Evolutionary conservation across 1,140 invertebrate genomes (phyloP), one percentile per base, ranked within the genome.

Genomic region (Bathynomus jamesi): DNA sequence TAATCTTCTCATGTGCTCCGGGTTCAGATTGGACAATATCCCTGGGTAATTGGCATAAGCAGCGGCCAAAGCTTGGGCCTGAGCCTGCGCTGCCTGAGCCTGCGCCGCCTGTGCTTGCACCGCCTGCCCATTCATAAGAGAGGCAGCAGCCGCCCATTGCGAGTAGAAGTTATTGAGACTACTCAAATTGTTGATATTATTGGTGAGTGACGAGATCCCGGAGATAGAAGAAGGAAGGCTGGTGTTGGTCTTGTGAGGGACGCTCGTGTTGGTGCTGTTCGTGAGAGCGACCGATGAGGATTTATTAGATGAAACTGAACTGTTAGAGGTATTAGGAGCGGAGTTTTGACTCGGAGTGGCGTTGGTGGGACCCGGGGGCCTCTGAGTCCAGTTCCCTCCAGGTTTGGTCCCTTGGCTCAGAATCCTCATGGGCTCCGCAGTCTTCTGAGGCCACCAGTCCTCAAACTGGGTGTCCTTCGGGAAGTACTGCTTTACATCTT

Each of bases 401-500:
- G 69, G 69, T 63, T 74, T 77, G 24, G 76, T 74, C 31, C 74
- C 74, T 30, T 74, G 76, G 31, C 70, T 74, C 11, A 68, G 68
- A 40, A 77, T 72, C 60, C 70, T 75, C 73, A 77, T 78, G 68
- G 70, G 71, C 60, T 73, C 71, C 21, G 73, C 74, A n/a, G 73
- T 77, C 67, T 75, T 73, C 72, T 78, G 78, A 0, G 92, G 92
- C 92, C 92, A 95, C 81, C 93, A 94, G 73, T 94, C 92, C 79
- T 94, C 91, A 81, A 95, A 95, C 61, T 89, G 86, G 1, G 92
- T 94, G 8, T 91, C 91, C 25, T 90, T 89, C 1, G 92, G 92
- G 78, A 95, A 95, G 80, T 94, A 94, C 79, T 90, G 90, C 80
- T 92, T 93, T 78, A 96, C 93, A 81, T 95, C 93, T 40, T 89